Evolutionary conservation across 2,888 invertebrate species (phyloP).

Genomic region (Antitype chi): DNA sequence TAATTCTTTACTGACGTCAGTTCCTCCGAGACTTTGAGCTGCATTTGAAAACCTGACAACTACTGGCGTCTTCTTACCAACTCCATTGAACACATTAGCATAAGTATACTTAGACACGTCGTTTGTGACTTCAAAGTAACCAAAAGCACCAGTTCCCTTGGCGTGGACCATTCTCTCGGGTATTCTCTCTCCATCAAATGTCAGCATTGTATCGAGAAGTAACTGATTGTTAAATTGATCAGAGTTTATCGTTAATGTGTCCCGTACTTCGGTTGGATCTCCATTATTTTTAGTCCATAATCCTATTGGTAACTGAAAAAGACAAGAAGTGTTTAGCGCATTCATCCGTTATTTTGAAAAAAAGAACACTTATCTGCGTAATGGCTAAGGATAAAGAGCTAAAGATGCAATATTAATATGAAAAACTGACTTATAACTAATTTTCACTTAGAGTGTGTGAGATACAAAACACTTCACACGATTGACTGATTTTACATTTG

Average conservation of each 20-base stretch:
- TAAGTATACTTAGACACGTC: slow-evolving; percentile 92
- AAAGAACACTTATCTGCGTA: not conserved
- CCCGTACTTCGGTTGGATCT: slow-evolving; percentile 93
- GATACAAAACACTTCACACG: not conserved
- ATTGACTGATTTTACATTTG: not conserved
- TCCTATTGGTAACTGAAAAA: slow-evolving; percentile 71
- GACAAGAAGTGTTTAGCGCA: not conserved
- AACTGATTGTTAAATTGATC: slow-evolving; percentile 75
- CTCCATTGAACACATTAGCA: slow-evolving; percentile 90
- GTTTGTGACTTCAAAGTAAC: slow-evolving; percentile 95
- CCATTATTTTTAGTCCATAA: slow-evolving; percentile 93
- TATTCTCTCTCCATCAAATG: slow-evolving; percentile 94
- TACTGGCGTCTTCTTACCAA: slow-evolving; percentile 91
- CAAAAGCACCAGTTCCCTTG: slow-evolving; percentile 96
- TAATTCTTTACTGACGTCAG: slow-evolving; percentile 81
- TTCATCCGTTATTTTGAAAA: not conserved
- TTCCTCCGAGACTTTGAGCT: slow-evolving; percentile 92
- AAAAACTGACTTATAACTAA: not conserved
- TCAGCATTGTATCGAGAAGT: slow-evolving; percentile 93
- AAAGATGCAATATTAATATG: too few species aligned
- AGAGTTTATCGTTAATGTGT: slow-evolving; percentile 73
- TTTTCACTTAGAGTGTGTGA: not conserved
- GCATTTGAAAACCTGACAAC: slow-evolving; percentile 91
- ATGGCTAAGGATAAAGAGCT: not conserved
- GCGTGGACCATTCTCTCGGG: slow-evolving; percentile 98